Conservation (phyloP, 2,888 invertebrate genomes). For the Andrena trimmerana region DNA sequence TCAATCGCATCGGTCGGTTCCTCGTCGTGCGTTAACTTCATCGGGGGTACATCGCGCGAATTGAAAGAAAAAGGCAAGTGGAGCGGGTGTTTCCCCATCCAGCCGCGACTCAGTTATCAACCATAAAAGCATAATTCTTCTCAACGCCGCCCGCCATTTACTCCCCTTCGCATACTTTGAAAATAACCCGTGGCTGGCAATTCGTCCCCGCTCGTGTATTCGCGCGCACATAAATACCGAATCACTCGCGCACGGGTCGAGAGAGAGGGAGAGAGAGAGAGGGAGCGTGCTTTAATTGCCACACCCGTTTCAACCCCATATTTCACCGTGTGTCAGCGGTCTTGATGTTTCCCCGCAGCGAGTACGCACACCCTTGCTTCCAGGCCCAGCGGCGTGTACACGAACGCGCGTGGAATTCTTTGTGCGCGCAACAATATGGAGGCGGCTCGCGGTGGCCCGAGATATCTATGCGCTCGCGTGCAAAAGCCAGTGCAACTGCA, state of each 20-base stretch:
- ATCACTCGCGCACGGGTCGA: slow-evolving; percentile 15
- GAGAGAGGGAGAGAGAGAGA: slow-evolving; percentile 11
- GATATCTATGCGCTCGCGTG: slow-evolving; percentile 63
- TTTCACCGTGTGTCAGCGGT: slow-evolving; percentile 74
- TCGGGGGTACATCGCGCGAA: background rate
- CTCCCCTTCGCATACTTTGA: slow-evolving; percentile 37
- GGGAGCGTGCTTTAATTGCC: slow-evolving; percentile 71
- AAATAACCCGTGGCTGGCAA: slow-evolving; percentile 25
- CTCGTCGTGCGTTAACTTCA: background rate
- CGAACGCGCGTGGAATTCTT: slow-evolving; percentile 56
- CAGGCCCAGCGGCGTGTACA: slow-evolving; percentile 52
- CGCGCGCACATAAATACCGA: slow-evolving; percentile 34
- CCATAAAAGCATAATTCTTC: slow-evolving; percentile 62
- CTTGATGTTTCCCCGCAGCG: slow-evolving; percentile 75
- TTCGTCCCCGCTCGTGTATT: slow-evolving; percentile 17
- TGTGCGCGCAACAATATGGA: slow-evolving; percentile 56
- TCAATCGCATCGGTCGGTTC: background rate
- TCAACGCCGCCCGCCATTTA: slow-evolving; percentile 47
- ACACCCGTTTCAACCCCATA: slow-evolving; percentile 74
- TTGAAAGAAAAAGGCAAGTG: slow-evolving; percentile 17
- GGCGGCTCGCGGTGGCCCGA: slow-evolving; percentile 22
- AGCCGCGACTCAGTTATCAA: slow-evolving; percentile 44
- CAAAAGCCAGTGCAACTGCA: slow-evolving; percentile 43
- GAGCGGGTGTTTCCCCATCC: slow-evolving; percentile 1
- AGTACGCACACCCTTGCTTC: slow-evolving; percentile 67